Evolutionary conservation across 2,113 vertebrate species (phyloP), one percentile per base, ranked within the genome.

Genomic region (Prinia subflava): DNA sequence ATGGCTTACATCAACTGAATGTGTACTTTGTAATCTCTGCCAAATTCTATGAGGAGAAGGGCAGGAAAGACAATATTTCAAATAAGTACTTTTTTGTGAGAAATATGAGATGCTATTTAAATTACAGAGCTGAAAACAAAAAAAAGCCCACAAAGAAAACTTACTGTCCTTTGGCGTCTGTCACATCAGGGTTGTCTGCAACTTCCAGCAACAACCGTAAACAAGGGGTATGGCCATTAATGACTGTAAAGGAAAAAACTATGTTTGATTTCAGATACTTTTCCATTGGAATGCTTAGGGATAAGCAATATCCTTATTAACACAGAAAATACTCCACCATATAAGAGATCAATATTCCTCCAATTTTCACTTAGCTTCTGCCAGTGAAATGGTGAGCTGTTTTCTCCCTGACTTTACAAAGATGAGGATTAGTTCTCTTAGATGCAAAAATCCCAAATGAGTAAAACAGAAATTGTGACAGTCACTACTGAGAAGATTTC

Each of bases 151-250:
- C 33, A 35, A 31, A 46, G 53, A 83, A 42, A 52, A 99, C 99
- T 99, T 97, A 99, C 99, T 99, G 99, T 98, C 99, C 99, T 98
- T 98, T 99, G 98, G 98, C 98, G 7, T 99, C 99, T 21, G 97
- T 98, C 46, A 98, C 97, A 0, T 99, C 98, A 18, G 98, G 97
- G 90, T 97, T 98, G 78, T 99, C 99, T 23, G 98, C 94, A 46
- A 98, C 98, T 89, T 99, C 99, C 95, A 99, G 97, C 97, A 99
- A 98, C 87, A 99, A 97, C 84, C 99, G 98, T 92, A 99, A 97
- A 91, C 99, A 99, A 24, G 98, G 98, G 12, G 99, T 99, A 50
- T 99, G 99, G 39, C 99, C 99, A 35, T 99, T 99, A 97, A 99
- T 99, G 76, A 99, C 99, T 99, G 65, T 15, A 92, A 96, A 80